Conservation (phyloP, 1,140 invertebrate species). For the Drosophila hydei region DNA sequence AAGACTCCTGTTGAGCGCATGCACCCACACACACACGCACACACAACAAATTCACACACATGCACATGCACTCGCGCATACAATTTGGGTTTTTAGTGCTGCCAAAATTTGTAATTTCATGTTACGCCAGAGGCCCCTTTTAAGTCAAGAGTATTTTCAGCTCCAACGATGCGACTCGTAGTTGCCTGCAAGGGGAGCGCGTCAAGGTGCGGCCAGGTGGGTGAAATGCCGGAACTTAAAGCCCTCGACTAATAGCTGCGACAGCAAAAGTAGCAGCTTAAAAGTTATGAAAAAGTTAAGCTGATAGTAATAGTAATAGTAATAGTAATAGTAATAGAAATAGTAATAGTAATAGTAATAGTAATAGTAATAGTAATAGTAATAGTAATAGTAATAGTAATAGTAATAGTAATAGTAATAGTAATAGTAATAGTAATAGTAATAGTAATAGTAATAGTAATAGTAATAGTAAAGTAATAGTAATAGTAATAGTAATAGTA, state of each 20-base stretch:
- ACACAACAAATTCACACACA: constrained; percentile 5
- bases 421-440: too few species aligned
- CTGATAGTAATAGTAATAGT: neutral
- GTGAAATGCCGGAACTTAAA: constrained; percentile 1
- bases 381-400: too few species aligned
- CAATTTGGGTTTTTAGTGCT: constrained; percentile 45
- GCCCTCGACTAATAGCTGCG: neutral
- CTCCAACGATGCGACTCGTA: constrained; percentile 13
- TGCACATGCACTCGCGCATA: constrained; percentile 3
- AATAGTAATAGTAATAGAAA: too few species aligned
- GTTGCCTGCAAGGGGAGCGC: neutral
- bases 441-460: too few species aligned
- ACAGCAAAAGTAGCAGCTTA: neutral
- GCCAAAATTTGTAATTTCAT: constrained; percentile 72
- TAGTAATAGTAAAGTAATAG: too few species aligned
- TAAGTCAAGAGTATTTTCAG: constrained; percentile 46
- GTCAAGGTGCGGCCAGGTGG: constrained; percentile 9
- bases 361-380: too few species aligned
- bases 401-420: too few species aligned
- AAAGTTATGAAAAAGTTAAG: neutral
- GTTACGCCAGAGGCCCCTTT: constrained; percentile 52
- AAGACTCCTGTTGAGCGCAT: constrained; percentile 66
- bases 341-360: too few species aligned
- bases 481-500: too few species aligned
- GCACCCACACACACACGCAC: constrained; percentile 15